Base-by-base conservation (phyloP, 2,797 vertebrate genomes). In the Odontamblyopus lacepedii region DNA sequence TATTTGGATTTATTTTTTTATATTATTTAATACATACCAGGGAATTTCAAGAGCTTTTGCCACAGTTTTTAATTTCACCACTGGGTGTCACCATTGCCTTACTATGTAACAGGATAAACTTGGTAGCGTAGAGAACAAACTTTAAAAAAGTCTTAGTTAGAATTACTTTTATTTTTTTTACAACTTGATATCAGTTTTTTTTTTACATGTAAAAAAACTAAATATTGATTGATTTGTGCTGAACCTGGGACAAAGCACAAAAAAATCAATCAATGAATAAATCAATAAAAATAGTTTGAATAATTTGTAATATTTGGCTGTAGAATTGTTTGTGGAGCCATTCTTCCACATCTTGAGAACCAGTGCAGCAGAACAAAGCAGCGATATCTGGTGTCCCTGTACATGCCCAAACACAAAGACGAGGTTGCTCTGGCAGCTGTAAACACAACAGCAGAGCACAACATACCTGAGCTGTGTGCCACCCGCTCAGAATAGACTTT, bases 81-180 rank as follows among this genome's bases (percentile, higher is more conserved):
- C 76, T 63, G 16, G 88, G 64, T 78, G 88, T 77, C 80, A 85
- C 77, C 57, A 64, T 76, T 82, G 80, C 35, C 66, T 61, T 50
- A 73, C 72, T 4, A 27, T 26, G 0, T 11, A 59, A 60, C 27
- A 60, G 8, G 23, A 26, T 26, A 56, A 56, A 56, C 51, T 18
- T 2, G 0, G 51, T 53, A 6, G 4, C 0, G 6, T 6, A 8
- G 27, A 18, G 6, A 18, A 53, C 1, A 8, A 1, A n/a, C 19
- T n/a, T 5, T 19, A 23, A 23, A 56, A 35, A 35, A 51, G 16
- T 51, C 15, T 51, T 19, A 51, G 4, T 51, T 51, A 1, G 5
- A 19, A 18, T 51, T 5, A 6, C 2, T 51, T 6, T 19, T 16
- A 19, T 51, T 23, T 23, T 23, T 23, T 23, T 23, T 51, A 16